Conservation (phyloP, 1,140 invertebrate genomes). For the Lucilia sericata region DNA sequence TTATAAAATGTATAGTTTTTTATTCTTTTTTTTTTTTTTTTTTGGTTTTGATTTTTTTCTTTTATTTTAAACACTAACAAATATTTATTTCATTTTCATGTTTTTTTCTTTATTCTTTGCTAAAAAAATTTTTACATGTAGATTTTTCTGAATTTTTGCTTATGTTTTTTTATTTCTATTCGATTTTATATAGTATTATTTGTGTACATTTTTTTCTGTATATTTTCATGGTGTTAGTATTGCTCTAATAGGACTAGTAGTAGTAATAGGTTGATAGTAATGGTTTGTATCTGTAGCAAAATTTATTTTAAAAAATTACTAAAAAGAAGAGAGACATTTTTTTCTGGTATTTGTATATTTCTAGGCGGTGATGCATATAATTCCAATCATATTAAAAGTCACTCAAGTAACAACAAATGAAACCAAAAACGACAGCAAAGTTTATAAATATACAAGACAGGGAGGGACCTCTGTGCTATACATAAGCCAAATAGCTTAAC, state of each 20-base stretch:
- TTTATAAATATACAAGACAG: background rate
- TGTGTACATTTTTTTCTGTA: background rate
- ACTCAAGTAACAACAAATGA: slow-evolving; percentile 14
- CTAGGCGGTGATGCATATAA: slow-evolving; percentile 36
- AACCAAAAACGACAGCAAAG: too few relatives aligned
- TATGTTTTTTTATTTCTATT: background rate
- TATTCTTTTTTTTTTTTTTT: too few relatives aligned
- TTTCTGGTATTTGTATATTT: background rate
- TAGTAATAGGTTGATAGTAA: background rate
- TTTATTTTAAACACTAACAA: background rate
- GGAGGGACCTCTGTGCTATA: background rate
- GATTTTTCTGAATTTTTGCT: background rate
- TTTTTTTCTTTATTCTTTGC: background rate
- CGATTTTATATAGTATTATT: background rate
- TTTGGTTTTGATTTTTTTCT: background rate
- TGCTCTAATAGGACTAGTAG: background rate
- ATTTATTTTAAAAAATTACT: background rate
- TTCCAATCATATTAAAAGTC: slow-evolving; percentile 42
- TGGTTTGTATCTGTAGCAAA: background rate
- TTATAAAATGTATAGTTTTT: background rate
- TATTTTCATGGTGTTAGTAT: background rate
- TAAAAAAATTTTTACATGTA: background rate
- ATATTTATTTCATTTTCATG: background rate
- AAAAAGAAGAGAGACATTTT: background rate
- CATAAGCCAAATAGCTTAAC: background rate